Conservation (phyloP, 2,888 invertebrate species). For the Chymomyza fuscimana region DNA sequence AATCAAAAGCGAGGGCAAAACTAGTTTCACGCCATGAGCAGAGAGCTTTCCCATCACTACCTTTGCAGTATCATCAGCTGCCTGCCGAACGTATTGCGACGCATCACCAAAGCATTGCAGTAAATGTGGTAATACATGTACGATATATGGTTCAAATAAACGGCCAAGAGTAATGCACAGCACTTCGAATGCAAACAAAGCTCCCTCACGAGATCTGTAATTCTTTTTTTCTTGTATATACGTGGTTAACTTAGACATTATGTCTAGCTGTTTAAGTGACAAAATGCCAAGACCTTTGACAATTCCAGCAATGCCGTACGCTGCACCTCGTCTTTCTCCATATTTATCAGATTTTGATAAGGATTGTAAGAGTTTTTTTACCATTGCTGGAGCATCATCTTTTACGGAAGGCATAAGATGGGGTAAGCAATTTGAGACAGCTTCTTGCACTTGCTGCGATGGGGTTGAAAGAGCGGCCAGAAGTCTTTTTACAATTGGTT, state of each 20-base stretch:
- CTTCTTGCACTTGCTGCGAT: conserved; percentile 98
- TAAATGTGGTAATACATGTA: conserved; percentile 96
- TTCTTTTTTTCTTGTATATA: conserved; percentile 99
- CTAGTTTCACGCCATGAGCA: conserved; percentile 98
- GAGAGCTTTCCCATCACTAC: conserved; percentile 97
- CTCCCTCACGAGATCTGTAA: conserved; percentile 95
- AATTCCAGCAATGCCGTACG: conserved; percentile 97
- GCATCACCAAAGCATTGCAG: conserved; percentile 97
- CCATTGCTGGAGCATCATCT: conserved; percentile 92
- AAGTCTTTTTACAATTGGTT: conserved; percentile 95
- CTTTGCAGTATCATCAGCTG: conserved; percentile 97
- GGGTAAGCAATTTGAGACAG: conserved; percentile 97
- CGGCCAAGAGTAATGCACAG: conserved; percentile 93
- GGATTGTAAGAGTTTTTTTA: conserved; percentile 91
- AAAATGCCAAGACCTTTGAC: conserved; percentile 98
- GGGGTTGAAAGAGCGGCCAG: conserved; percentile 96
- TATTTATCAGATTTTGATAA: conserved; percentile 95
- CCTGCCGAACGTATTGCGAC: conserved; percentile 96
- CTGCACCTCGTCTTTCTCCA: conserved; percentile 92
- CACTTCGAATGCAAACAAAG: conserved; percentile 98
- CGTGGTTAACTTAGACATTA: conserved; percentile 94
- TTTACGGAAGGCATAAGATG: conserved; percentile 95
- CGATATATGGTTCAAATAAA: conserved; percentile 98
- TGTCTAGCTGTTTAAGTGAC: conserved; percentile 95
- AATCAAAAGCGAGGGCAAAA: conserved; percentile 94